phyloP scores from a whole-genome alignment of 2,888 invertebrate genomes.

The Polymixis flavicincta region DNA sequence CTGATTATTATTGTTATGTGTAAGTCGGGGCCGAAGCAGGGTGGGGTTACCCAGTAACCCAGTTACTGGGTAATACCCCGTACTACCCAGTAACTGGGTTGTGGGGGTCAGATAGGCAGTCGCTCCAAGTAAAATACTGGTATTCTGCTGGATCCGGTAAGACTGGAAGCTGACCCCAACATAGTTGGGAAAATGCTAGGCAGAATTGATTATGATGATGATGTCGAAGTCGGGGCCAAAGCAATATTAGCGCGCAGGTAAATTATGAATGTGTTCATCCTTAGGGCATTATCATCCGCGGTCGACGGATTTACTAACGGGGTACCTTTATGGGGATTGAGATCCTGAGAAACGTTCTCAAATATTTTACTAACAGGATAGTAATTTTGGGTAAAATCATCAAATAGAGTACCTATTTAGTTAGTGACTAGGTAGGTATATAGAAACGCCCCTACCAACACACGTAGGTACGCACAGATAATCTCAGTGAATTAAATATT shows the following conservation, averaged over 20 bases:
- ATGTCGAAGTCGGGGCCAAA: no score
- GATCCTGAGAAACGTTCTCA: slow-evolving; percentile 43
- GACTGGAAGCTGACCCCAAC: not conserved
- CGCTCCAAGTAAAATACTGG: not conserved
- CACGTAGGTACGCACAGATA: not conserved
- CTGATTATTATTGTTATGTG: no score
- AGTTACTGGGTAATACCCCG: no score
- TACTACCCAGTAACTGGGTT: not conserved
- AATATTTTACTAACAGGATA: slow-evolving; percentile 25
- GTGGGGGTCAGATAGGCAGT: no score
- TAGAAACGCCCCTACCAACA: not conserved
- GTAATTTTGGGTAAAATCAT: slow-evolving; percentile 22
- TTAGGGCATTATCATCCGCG: slow-evolving; percentile 52
- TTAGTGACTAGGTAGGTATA: not conserved
- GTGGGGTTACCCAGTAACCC: no score
- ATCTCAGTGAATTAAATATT: not conserved
- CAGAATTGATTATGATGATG: no score
- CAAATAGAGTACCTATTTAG: not conserved
- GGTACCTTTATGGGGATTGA: slow-evolving; percentile 57
- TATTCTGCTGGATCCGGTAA: not conserved
- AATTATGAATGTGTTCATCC: slow-evolving; percentile 59
- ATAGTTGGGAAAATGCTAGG: not conserved
- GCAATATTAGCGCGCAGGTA: slow-evolving; percentile 44
- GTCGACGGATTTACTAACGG: slow-evolving; percentile 44
- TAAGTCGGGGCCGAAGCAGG: no score